Evolutionary conservation across 2,888 invertebrate species (phyloP), one percentile per base, ranked within the genome.

Genomic region (Sialis lutaria): DNA sequence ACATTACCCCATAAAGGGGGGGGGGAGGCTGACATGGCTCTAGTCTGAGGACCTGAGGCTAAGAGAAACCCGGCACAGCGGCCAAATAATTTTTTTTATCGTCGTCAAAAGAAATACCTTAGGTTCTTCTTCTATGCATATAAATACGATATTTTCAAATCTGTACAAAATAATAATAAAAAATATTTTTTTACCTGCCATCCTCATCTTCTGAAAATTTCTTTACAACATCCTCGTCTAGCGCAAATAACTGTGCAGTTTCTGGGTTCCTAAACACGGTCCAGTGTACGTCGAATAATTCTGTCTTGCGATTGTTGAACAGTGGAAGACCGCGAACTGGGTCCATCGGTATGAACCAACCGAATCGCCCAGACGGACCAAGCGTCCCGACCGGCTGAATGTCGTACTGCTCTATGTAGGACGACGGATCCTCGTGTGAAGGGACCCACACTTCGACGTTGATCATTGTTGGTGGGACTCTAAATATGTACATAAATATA

Each of bases 381-480:
- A 73, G 57, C 6, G 63, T 63, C 1, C 79, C 79, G 42, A 71
- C 69, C 52, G 73, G 73, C 44, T 63, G 68, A 32, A 64, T 65
- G 50, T 62, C 62, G 54, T 59, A 58, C 39, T 53, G 53, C 37
- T 58, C 61, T 22, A 67, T 53, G n/a, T 62, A 59, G 55, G 67
- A 65, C 46, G 64, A 64, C 32, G 69, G 64, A 55, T 76, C 76
- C 46, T 70, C 68, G 40, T 77, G 74, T 0, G 80, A 73, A 22
- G 76, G 70, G 49, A 78, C 65, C 79, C 82, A 82, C 0, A 80
- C 77, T 59, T 82, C 84, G 56, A 84, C 62, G 60, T 85, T 82
- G 12, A 85, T 69, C 64, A 72, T 69, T 1, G 70, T 60, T 30
- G 60, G 58, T 7, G 70, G 70, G 46, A 63, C 54, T 47, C 70